Percentiles rank a stretch among this genome's conserved stretches.
These are phyloP conservation scores for Cheumatopsyche charites DNA, from an alignment of 1,140 invertebrate genomes.

Conservation along the genomic window DNA sequence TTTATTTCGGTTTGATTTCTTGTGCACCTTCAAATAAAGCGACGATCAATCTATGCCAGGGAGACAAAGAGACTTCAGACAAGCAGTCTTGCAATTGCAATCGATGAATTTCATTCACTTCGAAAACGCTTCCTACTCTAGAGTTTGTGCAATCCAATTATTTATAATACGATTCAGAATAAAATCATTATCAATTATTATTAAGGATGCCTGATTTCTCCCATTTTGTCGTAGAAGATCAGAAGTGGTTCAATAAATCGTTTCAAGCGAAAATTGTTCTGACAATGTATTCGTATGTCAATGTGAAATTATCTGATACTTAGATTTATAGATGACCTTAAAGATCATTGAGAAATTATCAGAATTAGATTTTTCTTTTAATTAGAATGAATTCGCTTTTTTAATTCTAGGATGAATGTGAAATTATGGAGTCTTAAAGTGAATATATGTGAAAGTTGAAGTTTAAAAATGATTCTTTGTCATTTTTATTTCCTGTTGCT, in stretches of 20 bases:
- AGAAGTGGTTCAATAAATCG: too few relatives aligned
- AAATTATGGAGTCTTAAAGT: slow-evolving; percentile 11
- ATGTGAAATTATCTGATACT: too few relatives aligned
- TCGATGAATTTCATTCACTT: background rate
- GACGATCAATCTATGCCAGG: slow-evolving; percentile 33
- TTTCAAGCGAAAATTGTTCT: too few relatives aligned
- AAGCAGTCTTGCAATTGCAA: slow-evolving; percentile 28
- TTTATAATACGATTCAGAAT: background rate
- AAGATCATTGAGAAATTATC: too few relatives aligned
- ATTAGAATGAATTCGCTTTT: too few relatives aligned
- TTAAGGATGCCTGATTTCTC: background rate
- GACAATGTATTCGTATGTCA: too few relatives aligned
- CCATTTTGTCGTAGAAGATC: too few relatives aligned
- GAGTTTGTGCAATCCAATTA: too few relatives aligned
- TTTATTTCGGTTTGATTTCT: slow-evolving; percentile 25
- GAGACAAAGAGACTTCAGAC: slow-evolving; percentile 36
- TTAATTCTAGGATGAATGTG: too few relatives aligned
- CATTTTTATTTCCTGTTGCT: slow-evolving; percentile 42
- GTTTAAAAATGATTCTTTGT: slow-evolving; percentile 45
- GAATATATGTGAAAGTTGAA: slow-evolving; percentile 35
- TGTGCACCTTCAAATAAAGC: slow-evolving; percentile 38
- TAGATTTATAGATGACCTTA: too few relatives aligned
- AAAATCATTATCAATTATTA: background rate
- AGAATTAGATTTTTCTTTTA: too few relatives aligned
- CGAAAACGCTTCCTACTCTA: too few relatives aligned